Conservation (phyloP, 2,113 vertebrate species). For the Cygnus buccinator region DNA sequence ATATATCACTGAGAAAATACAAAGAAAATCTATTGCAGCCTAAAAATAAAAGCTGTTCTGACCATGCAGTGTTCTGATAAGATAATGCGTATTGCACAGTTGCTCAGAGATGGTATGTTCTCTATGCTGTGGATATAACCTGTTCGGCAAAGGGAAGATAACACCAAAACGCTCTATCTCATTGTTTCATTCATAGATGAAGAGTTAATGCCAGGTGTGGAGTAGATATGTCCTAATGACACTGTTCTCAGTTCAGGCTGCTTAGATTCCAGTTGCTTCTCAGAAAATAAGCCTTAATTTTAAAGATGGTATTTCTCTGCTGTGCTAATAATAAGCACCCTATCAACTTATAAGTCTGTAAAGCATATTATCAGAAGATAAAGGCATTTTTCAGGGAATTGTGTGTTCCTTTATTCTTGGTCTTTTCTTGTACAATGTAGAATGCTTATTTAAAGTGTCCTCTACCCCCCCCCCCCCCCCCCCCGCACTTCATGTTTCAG, state of each 20-base stretch:
- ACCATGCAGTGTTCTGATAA: neutral
- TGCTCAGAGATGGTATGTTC: neutral
- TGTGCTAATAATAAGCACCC: neutral
- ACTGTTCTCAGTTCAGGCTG: neutral
- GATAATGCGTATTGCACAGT: neutral
- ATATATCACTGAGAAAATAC: neutral
- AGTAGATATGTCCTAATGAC: neutral
- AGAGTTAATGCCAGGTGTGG: slow-evolving; percentile 38
- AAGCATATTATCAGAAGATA: neutral
- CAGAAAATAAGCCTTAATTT: neutral
- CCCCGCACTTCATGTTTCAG: neutral
- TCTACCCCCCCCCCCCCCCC: no score
- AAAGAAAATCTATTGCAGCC: neutral
- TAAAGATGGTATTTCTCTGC: neutral
- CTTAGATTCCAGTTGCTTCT: neutral
- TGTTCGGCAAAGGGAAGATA: slow-evolving; percentile 27
- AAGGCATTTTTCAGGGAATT: neutral
- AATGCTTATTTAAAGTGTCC: neutral
- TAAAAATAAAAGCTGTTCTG: neutral
- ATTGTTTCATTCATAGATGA: neutral
- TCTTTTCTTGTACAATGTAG: neutral
- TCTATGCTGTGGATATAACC: neutral
- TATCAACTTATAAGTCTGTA: neutral
- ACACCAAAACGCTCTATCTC: neutral
- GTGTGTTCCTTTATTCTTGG: neutral